Percentiles rank a stretch among this genome's conserved stretches.
Evolutionary conservation across 37 sponge, comb jelly and placozoan species (phyloP).

Genomic region (Spongia lamella): DNA sequence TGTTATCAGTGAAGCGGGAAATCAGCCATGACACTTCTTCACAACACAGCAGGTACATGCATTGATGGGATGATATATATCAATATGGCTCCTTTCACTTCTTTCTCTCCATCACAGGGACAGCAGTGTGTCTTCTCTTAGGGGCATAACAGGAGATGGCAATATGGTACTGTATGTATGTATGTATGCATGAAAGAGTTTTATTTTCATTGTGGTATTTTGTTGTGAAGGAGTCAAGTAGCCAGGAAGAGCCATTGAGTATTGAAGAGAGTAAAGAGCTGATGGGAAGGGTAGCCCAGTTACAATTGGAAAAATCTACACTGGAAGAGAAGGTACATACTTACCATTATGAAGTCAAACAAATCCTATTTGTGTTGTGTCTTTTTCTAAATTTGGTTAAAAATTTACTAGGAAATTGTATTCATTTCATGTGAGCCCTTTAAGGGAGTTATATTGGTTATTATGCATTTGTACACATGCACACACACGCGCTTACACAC

Average conservation of each 20-base stretch:
- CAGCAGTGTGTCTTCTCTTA: constrained; percentile 58
- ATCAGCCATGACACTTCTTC: constrained; percentile 17
- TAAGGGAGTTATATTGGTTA: too few species aligned
- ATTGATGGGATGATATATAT: neutral
- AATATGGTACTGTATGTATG: neutral
- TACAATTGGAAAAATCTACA: constrained; percentile 64
- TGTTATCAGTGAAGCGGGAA: constrained; percentile 2
- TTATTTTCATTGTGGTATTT: neutral
- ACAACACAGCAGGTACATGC: constrained; percentile 35
- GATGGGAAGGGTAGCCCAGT: constrained; percentile 42
- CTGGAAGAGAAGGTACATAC: constrained; percentile 63
- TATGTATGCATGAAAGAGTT: neutral
- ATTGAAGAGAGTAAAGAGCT: constrained; percentile 48
- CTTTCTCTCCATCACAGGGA: constrained; percentile 22
- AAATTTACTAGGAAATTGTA: too few species aligned
- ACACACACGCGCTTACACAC: too few species aligned
- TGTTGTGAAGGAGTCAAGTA: neutral
- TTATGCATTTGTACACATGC: too few species aligned
- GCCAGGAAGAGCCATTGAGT: constrained; percentile 1
- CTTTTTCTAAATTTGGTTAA: too few species aligned
- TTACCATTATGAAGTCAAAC: neutral
- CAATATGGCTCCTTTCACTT: neutral
- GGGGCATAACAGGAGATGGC: constrained; percentile 20
- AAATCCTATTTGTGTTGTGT: too few species aligned
- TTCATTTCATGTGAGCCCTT: too few species aligned